Evolutionary conservation across 2,888 invertebrate species (phyloP).

Genomic region (Hoplodrina blanda): DNA sequence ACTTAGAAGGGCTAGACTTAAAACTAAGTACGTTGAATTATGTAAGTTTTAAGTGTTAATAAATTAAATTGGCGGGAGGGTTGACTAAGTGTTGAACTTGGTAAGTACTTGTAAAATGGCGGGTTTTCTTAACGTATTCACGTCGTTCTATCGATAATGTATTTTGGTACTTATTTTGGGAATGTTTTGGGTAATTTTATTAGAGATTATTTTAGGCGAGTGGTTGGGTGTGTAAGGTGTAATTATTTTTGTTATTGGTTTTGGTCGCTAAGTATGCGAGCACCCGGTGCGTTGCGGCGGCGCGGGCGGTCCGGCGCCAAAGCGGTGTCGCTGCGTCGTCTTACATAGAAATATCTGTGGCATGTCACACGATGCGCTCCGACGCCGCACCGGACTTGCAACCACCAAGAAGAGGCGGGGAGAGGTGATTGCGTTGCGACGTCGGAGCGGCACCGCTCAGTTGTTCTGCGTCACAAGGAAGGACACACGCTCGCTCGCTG

Average conservation of each 20-base stretch:
- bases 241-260: neutral
- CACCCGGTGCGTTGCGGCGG: no score
- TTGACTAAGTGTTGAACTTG: constrained; percentile 53
- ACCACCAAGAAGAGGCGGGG: no score
- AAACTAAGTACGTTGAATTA: constrained; percentile 61
- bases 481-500: no score
- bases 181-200: constrained; percentile 27
- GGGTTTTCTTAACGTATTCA: constrained; percentile 27
- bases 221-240: neutral
- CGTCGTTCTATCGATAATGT: constrained; percentile 5
- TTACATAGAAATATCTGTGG: no score
- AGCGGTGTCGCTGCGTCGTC: no score
- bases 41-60: constrained; percentile 62
- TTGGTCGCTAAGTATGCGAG: no score
- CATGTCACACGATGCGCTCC: no score
- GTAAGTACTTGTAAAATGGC: constrained; percentile 53
- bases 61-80: constrained; percentile 56
- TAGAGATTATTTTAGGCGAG: constrained; percentile 3
- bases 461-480: no score
- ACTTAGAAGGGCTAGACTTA: constrained; percentile 63
- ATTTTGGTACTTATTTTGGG: constrained; percentile 27
- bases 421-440: no score
- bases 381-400: no score
- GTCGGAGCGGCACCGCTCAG: no score
- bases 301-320: no score